Evolutionary conservation across 2,797 vertebrate species (phyloP).

Genomic region (Anabacerthia variegaticeps): DNA sequence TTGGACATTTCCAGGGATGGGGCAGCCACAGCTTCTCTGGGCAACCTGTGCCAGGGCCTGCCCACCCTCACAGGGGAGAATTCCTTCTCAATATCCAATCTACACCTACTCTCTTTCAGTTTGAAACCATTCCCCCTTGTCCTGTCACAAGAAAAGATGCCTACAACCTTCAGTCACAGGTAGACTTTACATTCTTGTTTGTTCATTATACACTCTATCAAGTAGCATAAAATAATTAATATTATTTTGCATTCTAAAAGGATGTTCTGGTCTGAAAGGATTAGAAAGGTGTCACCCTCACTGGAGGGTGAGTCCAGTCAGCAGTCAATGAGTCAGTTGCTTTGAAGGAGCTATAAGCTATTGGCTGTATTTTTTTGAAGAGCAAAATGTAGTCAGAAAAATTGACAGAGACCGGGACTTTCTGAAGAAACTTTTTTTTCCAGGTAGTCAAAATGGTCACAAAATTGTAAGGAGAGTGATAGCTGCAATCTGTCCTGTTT

Average conservation of each 20-base stretch:
- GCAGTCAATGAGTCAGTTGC: no score
- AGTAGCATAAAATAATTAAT: neutral
- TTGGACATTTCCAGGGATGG: neutral
- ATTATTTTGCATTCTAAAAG: neutral
- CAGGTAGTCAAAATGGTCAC: neutral
- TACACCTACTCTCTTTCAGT: accelerated
- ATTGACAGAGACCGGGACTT: accelerated
- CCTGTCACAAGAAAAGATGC: neutral
- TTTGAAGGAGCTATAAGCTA: neutral
- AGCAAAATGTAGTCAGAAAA: neutral
- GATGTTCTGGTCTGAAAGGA: neutral
- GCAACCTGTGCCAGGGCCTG: neutral
- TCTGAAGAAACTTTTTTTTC: neutral
- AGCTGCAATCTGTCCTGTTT: neutral
- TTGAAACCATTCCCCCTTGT: neutral
- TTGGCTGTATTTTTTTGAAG: neutral
- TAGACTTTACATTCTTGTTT: neutral
- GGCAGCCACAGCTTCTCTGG: neutral
- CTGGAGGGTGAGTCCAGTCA: neutral
- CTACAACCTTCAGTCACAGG: neutral
- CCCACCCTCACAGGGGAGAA: neutral
- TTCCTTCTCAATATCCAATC: neutral
- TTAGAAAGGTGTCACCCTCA: neutral
- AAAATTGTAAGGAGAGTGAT: neutral
- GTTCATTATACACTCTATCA: neutral